These are phyloP conservation scores for Jacana jacana DNA, from an alignment of 2,113 vertebrate species.

Conservation along the genomic window DNA sequence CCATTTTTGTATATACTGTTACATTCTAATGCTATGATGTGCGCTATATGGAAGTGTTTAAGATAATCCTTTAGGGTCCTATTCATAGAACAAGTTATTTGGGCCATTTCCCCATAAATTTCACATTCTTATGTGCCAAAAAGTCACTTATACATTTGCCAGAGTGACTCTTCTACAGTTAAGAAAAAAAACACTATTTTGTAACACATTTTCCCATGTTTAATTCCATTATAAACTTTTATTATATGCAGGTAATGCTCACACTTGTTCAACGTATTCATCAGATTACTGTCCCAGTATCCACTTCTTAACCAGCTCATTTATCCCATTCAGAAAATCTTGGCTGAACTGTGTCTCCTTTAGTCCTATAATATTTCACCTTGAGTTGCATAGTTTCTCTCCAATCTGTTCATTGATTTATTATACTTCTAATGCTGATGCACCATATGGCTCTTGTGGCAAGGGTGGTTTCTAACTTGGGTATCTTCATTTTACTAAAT, in stretches of 20 bases:
- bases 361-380: not conserved
- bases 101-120: slow-evolving; percentile 65
- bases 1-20: slow-evolving; percentile 53
- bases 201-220: not conserved
- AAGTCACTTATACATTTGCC: slow-evolving; percentile 11
- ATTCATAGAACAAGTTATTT: slow-evolving; percentile 64
- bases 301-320: not conserved
- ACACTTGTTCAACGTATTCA: not conserved
- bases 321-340: not conserved
- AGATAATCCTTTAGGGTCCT: slow-evolving; percentile 66
- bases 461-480: not conserved
- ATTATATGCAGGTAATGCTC: not conserved
- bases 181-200: not conserved
- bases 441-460: not conserved
- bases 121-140: slow-evolving; percentile 36
- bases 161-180: not conserved
- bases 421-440: not conserved
- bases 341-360: not conserved
- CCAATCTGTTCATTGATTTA: not conserved
- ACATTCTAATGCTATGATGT: slow-evolving; percentile 69
- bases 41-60: slow-evolving; percentile 64
- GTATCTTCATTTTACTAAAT: not conserved
- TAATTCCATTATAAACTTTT: not conserved
- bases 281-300: not conserved
- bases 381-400: not conserved